These are phyloP conservation scores for Drosophila dives DNA, from an alignment of 2,888 invertebrate species.

Conservation along the genomic window DNA sequence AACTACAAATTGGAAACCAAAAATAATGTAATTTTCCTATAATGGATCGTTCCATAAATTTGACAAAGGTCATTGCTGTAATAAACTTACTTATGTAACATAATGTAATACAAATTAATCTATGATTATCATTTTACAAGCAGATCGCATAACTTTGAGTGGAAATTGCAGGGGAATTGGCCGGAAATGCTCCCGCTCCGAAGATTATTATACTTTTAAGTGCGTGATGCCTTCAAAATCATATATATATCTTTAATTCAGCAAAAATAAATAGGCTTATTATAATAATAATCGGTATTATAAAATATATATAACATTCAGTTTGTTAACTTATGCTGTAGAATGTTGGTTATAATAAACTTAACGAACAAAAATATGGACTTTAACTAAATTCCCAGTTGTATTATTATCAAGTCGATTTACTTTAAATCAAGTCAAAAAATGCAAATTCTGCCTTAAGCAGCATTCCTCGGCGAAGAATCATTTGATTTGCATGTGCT, in stretches of 20 bases:
- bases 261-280: background rate
- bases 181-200: background rate
- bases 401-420: background rate
- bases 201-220: conserved; percentile 15
- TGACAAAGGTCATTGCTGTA: background rate
- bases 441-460: background rate
- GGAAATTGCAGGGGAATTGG: background rate
- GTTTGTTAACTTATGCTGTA: no score
- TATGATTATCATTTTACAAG: background rate
- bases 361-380: background rate
- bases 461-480: conserved; percentile 3
- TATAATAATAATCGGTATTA: background rate
- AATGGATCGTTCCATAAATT: background rate
- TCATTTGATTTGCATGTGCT: background rate
- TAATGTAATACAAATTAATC: background rate
- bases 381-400: background rate
- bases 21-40: background rate
- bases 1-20: background rate
- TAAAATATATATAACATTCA: background rate
- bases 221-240: background rate
- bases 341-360: no score
- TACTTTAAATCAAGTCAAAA: background rate
- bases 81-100: background rate
- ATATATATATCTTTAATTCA: background rate
- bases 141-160: background rate